Percentiles rank a stretch among this genome's conserved stretches.
These are phyloP conservation scores for Formicarius rufipectus DNA, from an alignment of 2,113 vertebrate species.

Conservation along the genomic window DNA sequence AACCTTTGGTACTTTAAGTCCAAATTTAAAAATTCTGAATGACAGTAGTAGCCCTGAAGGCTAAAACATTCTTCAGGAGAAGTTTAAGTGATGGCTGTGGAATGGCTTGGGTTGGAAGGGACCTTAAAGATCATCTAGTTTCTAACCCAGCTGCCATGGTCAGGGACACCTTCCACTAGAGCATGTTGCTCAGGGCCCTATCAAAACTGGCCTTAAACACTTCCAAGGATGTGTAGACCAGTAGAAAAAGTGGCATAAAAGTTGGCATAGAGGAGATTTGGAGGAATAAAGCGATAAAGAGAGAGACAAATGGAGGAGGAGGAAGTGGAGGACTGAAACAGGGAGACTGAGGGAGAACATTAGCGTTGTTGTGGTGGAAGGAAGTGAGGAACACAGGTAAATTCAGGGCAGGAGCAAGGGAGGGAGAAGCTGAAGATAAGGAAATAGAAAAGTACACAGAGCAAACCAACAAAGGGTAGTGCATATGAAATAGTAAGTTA, in stretches of 20 bases:
- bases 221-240: neutral
- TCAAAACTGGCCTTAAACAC: neutral
- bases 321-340: neutral
- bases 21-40: neutral
- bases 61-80: neutral
- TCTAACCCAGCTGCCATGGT: neutral
- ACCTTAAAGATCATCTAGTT: neutral
- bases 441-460: neutral
- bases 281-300: neutral
- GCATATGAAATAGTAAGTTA: neutral
- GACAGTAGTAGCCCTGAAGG: neutral
- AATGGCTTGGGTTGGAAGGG: neutral
- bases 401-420: neutral
- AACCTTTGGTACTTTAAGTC: neutral
- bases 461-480: neutral
- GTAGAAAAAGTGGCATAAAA: neutral
- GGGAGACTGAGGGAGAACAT: neutral
- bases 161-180: neutral
- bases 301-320: neutral
- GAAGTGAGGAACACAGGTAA: neutral
- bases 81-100: neutral
- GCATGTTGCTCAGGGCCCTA: fast-evolving
- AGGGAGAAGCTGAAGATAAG: neutral
- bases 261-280: neutral
- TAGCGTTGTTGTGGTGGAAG: fast-evolving